Evolutionary conservation across 2,888 invertebrate genomes (phyloP).

Genomic region (Drosophila mayaguana): DNA sequence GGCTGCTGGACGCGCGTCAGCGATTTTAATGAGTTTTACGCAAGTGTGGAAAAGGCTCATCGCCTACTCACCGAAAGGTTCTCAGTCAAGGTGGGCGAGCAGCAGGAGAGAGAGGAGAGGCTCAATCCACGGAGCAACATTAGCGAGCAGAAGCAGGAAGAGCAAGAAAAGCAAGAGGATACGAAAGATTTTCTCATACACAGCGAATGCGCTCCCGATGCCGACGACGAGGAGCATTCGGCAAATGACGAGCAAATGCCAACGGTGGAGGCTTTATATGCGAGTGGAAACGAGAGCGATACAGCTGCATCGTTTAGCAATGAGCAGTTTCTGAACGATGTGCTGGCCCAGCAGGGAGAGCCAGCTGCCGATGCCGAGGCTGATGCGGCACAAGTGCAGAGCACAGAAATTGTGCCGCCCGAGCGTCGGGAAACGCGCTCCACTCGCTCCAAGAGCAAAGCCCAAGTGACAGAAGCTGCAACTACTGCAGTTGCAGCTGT

Average conservation of each 20-base stretch:
- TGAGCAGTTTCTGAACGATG: conserved; percentile 64
- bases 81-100: conserved; percentile 44
- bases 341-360: conserved; percentile 31
- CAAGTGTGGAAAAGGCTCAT: conserved; percentile 78
- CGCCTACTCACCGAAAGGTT: conserved; percentile 81
- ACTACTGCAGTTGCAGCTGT: conserved; percentile 9
- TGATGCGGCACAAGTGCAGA: background rate
- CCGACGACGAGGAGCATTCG: conserved; percentile 4
- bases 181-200: conserved; percentile 15
- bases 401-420: background rate
- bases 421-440: conserved; percentile 65
- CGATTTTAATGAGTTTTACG: conserved; percentile 79
- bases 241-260: conserved; percentile 14
- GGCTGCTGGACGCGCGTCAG: conserved; percentile 79
- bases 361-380: background rate
- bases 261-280: conserved; percentile 20
- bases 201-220: conserved; percentile 7
- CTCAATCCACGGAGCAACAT: background rate
- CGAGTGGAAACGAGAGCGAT: conserved; percentile 34
- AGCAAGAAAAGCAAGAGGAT: conserved; percentile 5
- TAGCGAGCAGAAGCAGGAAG: conserved; percentile 21
- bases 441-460: conserved; percentile 55
- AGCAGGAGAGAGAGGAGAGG: conserved; percentile 27
- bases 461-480: conserved; percentile 14
- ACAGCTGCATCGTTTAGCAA: conserved; percentile 58